Evolutionary conservation across 2,113 vertebrate genomes (phyloP).

Genomic region (Tragelaphus imberbis): DNA sequence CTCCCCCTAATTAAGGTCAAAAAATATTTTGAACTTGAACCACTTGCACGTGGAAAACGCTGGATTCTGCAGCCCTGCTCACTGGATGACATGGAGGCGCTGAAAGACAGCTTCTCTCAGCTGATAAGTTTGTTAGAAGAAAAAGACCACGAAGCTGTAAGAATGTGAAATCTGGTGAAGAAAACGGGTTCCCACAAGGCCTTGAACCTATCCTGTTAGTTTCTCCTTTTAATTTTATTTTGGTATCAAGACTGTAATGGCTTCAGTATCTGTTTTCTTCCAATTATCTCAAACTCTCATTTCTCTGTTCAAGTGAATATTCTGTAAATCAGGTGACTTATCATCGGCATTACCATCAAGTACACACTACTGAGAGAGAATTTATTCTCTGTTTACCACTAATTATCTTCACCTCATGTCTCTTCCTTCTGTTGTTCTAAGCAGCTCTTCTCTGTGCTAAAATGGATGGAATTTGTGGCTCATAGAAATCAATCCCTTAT

Average conservation of each 20-base stretch:
- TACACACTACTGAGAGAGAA: constrained; percentile 82
- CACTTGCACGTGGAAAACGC: constrained; percentile 92
- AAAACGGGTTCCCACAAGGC: constrained; percentile 30
- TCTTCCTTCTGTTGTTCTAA: constrained; percentile 60
- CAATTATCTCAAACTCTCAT: constrained; percentile 57
- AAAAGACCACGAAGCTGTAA: constrained; percentile 87
- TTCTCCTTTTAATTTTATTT: constrained; percentile 65
- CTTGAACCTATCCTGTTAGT: constrained; percentile 69
- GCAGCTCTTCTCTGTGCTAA: constrained; percentile 47
- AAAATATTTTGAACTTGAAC: constrained; percentile 98
- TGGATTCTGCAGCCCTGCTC: constrained; percentile 96
- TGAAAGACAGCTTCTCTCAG: constrained; percentile 93
- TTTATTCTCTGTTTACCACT: constrained; percentile 78
- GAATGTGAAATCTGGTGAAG: constrained; percentile 85
- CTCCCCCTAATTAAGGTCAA: constrained; percentile 85
- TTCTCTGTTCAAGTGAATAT: constrained; percentile 64
- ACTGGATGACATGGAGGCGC: constrained; percentile 88
- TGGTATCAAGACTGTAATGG: constrained; percentile 65
- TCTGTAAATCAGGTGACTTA: constrained; percentile 71
- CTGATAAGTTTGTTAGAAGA: constrained; percentile 95
- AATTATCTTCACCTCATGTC: constrained; percentile 59
- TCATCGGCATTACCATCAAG: constrained; percentile 68
- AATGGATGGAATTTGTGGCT: constrained; percentile 23
- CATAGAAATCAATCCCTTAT: constrained; percentile 30
- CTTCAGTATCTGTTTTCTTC: constrained; percentile 51